A percentile compares a stretch with the other conserved stretches of the same genome.
Conservation (phyloP, 2,888 invertebrate species). For the Orchesellides sinensis region DNA sequence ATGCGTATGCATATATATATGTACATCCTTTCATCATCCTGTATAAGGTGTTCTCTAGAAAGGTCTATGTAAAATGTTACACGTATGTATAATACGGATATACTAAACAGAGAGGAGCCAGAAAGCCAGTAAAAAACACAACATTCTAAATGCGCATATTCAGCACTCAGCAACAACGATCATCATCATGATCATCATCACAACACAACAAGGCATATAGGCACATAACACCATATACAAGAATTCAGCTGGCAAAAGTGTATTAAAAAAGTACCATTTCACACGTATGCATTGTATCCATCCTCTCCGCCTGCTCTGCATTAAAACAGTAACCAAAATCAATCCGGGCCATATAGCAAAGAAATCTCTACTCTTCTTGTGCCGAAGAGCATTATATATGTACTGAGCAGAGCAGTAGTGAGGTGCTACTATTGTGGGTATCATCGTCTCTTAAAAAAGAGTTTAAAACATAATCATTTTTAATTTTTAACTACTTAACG, state of each 20-base stretch:
- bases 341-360: conserved; percentile 53
- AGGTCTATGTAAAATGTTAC: no score
- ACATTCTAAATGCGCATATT: conserved; percentile 39
- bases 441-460: conserved; percentile 6
- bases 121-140: no score
- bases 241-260: neutral
- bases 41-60: no score
- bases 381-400: neutral
- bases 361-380: no score
- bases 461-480: conserved; percentile 18
- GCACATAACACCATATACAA: neutral
- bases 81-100: no score
- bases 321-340: no score
- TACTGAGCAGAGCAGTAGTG: conserved; percentile 4
- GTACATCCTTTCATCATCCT: no score
- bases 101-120: no score
- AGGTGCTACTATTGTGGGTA: neutral
- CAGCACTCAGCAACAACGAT: neutral
- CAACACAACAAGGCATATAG: neutral
- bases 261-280: neutral
- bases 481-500: conserved; percentile 18
- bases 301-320: neutral
- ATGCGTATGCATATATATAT: no score
- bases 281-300: neutral
- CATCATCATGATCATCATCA: neutral